These are phyloP conservation scores for Mythimna lalbum DNA, from an alignment of 2,888 invertebrate genomes.

Conservation along the genomic window DNA sequence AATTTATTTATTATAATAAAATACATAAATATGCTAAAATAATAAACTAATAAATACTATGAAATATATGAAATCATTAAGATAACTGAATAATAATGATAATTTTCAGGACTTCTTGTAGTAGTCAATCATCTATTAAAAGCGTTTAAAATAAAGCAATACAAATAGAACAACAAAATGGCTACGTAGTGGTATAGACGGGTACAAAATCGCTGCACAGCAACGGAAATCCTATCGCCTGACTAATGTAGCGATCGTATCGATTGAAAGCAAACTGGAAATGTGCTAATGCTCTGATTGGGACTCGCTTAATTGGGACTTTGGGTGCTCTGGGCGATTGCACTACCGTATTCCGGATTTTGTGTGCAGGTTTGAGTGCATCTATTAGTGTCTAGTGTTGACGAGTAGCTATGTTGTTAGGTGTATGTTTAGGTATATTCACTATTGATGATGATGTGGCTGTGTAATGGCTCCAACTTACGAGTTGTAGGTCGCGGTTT, in stretches of 20 bases:
- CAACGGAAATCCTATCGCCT: constrained; percentile 42
- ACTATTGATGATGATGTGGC: too few relatives aligned
- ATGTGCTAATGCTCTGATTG: constrained; percentile 60
- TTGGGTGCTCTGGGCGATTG: constrained; percentile 41
- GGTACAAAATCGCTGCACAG: constrained; percentile 10
- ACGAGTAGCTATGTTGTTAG: too few relatives aligned
- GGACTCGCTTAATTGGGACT: constrained; percentile 50
- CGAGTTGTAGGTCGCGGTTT: too few relatives aligned
- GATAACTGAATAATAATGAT: too few relatives aligned
- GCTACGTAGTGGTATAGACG: constrained; percentile 20
- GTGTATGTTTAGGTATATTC: neutral
- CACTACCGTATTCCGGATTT: constrained; percentile 26
- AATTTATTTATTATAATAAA: too few relatives aligned
- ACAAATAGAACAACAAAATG: constrained; percentile 24
- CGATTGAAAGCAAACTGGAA: constrained; percentile 51
- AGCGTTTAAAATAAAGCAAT: constrained; percentile 1
- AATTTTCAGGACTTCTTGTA: too few relatives aligned
- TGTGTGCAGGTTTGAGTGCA: constrained; percentile 22
- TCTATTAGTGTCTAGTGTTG: constrained; percentile 6
- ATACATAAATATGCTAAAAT: too few relatives aligned
- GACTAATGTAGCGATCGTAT: constrained; percentile 44
- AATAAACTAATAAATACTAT: too few relatives aligned
- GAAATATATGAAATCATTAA: too few relatives aligned
- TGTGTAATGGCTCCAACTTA: too few relatives aligned
- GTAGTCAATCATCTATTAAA: neutral